phyloP scores from a whole-genome alignment of 2,113 vertebrate genomes.

The Glaucomys volans region DNA sequence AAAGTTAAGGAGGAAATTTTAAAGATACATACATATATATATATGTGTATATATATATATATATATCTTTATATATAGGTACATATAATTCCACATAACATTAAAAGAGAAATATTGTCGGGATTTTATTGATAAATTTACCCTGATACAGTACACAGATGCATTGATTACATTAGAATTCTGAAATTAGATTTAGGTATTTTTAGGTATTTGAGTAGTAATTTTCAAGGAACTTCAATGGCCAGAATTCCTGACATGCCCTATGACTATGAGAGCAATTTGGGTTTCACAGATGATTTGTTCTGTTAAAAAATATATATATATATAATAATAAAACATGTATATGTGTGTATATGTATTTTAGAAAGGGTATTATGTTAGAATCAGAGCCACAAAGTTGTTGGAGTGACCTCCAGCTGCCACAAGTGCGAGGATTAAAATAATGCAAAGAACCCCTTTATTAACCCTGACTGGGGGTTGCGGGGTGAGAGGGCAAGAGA shows the following conservation, averaged over 20 bases:
- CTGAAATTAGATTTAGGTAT: not conserved
- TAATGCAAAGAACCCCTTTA: not conserved
- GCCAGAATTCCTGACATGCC: constrained; percentile 1
- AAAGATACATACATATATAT: not conserved
- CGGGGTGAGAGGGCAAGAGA: not conserved
- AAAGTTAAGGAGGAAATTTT: not conserved
- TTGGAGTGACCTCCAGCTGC: not conserved
- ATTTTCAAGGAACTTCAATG: constrained; percentile 49
- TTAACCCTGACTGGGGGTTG: not conserved
- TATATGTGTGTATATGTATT: not conserved
- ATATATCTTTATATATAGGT: no score
- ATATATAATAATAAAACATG: not conserved
- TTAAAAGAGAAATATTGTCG: not conserved
- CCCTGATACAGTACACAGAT: not conserved
- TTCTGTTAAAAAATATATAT: not conserved
- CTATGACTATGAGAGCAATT: not conserved
- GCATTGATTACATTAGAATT: constrained; percentile 7
- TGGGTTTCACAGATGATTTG: not conserved
- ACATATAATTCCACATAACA: not conserved
- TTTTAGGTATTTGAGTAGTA: constrained; percentile 28
- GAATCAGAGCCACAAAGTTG: not conserved
- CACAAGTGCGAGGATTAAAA: not conserved
- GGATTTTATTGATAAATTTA: constrained; percentile 36
- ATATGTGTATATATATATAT: no score
- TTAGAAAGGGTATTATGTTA: not conserved